Evolutionary conservation across 2,888 invertebrate genomes (phyloP), one percentile per base, ranked within the genome.

Genomic region (Spisula solida): DNA sequence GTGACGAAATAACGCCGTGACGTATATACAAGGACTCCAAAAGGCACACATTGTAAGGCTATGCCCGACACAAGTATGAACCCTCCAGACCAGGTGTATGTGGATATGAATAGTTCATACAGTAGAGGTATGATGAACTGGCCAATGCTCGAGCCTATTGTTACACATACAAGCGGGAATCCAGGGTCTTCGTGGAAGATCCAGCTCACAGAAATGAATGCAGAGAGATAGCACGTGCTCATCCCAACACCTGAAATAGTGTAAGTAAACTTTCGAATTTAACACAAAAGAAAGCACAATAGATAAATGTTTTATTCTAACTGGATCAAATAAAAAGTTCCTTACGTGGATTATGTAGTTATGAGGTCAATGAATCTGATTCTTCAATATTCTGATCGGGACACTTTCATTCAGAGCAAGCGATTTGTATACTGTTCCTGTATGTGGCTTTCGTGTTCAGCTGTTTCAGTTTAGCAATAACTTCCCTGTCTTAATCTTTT

Each of bases 101-200:
- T 41, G 5, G 79, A 56, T 47, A 88, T 88, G n/a, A 86, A 85
- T 20, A 79, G 60, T 31, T 88, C 88, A 78, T 78, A 82, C 8
- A 88, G 10, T 20, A 82, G 82, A 6, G 88, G 88, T 66, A 88
- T 79, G 48, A 80, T 75, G 34, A 85, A 89, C 29, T 91, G 91
- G 16, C 91, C 91, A 16, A 91, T 41, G 47, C 89, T 89, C 29
- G 89, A 89, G 5, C 89, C 91, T n/a, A 87, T 86, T 16, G 89
- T 91, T 0, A 89, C 75, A 56, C 85, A 87, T 1, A 91, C 89
- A n/a, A 91, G 85, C 0, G 91, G 85, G 18, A 87, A 81, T 5
- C 91, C 89, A 10, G 91, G 84, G 31, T 89, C 82, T 34, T 89
- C 85, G 78, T 88, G 83, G 41, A 91, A 91, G 14, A 81, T 81